Percentiles rank a stretch among this genome's conserved stretches.
These are phyloP conservation scores for Rhizomys pruinosus DNA, from an alignment of 2,113 vertebrate genomes.

Conservation along the genomic window DNA sequence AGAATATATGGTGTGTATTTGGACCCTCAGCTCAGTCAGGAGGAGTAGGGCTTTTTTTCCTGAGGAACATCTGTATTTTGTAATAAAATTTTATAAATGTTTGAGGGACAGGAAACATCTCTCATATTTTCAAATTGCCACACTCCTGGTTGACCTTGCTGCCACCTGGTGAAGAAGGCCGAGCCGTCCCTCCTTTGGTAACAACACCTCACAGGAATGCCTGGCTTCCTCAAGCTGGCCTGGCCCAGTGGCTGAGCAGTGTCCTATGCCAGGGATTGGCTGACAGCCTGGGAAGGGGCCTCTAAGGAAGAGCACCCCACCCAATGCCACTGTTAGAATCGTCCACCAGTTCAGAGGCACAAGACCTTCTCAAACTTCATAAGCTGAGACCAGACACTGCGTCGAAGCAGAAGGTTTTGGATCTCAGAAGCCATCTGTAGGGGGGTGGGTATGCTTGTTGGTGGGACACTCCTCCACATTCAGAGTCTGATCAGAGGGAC, in stretches of 20 bases:
- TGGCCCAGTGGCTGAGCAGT: background rate
- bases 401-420: background rate
- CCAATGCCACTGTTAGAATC: background rate
- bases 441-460: no score
- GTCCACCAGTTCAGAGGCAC: background rate
- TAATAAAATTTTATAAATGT: slow-evolving; percentile 70
- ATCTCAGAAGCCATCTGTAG: background rate
- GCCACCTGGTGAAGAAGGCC: background rate
- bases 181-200: background rate
- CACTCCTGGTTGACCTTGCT: slow-evolving; percentile 45
- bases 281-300: background rate
- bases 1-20: slow-evolving; percentile 18
- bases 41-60: slow-evolving; percentile 51
- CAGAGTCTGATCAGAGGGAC: background rate
- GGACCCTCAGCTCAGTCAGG: slow-evolving; percentile 9
- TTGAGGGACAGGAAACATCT: slow-evolving; percentile 65
- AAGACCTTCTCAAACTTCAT: no score
- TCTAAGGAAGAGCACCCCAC: background rate
- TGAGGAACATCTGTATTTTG: slow-evolving; percentile 72
- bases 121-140: slow-evolving; percentile 51
- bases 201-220: fast-evolving
- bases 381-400: background rate
- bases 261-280: background rate
- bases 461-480: background rate
- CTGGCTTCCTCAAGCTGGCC: background rate